Conservation (phyloP, 2,797 vertebrate genomes). For the Anabas testudineus region DNA sequence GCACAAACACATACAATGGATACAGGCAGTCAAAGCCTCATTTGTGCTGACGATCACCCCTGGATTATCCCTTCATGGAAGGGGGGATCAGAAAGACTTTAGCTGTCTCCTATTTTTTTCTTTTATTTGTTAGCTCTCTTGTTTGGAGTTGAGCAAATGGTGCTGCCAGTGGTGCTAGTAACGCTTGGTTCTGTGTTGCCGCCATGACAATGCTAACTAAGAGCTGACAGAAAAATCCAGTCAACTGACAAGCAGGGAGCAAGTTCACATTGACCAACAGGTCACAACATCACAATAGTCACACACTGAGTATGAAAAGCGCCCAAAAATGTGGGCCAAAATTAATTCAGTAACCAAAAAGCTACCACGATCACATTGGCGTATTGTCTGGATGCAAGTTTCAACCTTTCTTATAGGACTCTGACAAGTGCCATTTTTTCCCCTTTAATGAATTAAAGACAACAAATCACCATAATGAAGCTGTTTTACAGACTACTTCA, state of each 20-base stretch:
- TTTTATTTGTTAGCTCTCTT: conserved; percentile 79
- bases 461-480: conserved; percentile 22
- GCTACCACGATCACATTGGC: background rate
- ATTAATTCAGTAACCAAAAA: background rate
- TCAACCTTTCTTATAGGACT: background rate
- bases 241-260: conserved; percentile 65
- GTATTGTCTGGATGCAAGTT: background rate
- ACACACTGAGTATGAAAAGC: background rate
- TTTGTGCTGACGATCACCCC: conserved; percentile 83
- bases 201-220: conserved; percentile 71
- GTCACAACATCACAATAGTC: conserved; percentile 34
- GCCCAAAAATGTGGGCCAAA: background rate
- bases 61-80: conserved; percentile 83
- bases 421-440: background rate
- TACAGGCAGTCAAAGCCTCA: conserved; percentile 72
- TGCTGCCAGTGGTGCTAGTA: conserved; percentile 74
- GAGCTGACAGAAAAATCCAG: conserved; percentile 70
- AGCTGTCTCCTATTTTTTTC: conserved; percentile 76
- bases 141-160: conserved; percentile 78
- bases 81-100: conserved; percentile 85
- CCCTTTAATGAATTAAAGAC: conserved; percentile 1
- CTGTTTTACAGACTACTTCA: background rate
- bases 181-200: conserved; percentile 64
- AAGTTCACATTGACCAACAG: conserved; percentile 46
- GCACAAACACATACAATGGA: conserved; percentile 50